Evolutionary conservation across 2,888 invertebrate species (phyloP).

Genomic region (Sacculina carcini): DNA sequence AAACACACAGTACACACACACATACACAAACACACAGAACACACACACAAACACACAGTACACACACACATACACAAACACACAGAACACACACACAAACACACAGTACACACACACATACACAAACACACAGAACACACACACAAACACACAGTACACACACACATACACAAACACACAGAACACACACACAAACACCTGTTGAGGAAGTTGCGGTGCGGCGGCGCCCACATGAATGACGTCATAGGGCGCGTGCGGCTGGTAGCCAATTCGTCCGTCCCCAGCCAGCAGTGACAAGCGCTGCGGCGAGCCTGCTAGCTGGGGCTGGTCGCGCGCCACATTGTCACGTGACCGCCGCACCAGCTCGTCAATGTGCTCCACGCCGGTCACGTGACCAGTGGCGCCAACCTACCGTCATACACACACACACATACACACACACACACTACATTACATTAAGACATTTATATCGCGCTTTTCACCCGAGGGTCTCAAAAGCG

Average conservation of each 20-base stretch:
- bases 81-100: too few relatives aligned
- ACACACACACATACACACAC: too few relatives aligned
- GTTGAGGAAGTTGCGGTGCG: slow-evolving; percentile 44
- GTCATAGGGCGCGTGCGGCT: slow-evolving; percentile 50
- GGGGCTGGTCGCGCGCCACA: slow-evolving; percentile 41
- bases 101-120: too few relatives aligned
- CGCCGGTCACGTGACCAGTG: slow-evolving; percentile 43
- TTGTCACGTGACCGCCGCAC: slow-evolving; percentile 47
- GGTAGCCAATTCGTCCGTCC: slow-evolving; percentile 62
- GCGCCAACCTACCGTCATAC: slow-evolving; percentile 28
- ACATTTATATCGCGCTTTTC: too few relatives aligned
- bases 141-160: too few relatives aligned
- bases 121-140: too few relatives aligned
- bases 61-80: too few relatives aligned
- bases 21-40: too few relatives aligned
- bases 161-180: background rate
- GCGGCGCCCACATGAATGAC: slow-evolving; percentile 87
- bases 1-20: too few relatives aligned
- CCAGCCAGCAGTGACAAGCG: slow-evolving; percentile 47
- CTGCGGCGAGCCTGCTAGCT: slow-evolving; percentile 36
- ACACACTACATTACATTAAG: too few relatives aligned
- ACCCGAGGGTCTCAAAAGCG: too few relatives aligned
- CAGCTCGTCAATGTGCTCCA: slow-evolving; percentile 68
- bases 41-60: too few relatives aligned
- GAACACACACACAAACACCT: slow-evolving; percentile 28